A percentile compares a stretch with the other conserved stretches of the same genome.
phyloP scores from a whole-genome alignment of 1,140 invertebrate genomes.

The Tribolium castaneum region DNA sequence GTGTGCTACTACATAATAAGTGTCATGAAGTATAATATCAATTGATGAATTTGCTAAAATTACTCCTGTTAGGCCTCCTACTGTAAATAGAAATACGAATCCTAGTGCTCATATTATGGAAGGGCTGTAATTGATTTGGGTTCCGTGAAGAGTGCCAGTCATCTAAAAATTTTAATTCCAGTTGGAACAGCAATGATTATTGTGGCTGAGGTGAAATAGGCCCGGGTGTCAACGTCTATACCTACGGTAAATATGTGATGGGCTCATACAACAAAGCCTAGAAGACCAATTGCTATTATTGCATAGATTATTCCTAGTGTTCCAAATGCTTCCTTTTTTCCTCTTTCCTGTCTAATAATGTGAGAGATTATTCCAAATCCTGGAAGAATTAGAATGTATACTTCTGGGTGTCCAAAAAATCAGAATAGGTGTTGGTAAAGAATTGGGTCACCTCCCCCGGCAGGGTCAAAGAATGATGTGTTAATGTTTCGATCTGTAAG shows the following conservation, averaged over 20 bases:
- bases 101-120: slow-evolving; percentile 73
- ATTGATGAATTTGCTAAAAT: slow-evolving; percentile 78
- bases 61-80: slow-evolving; percentile 73
- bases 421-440: slow-evolving; percentile 84
- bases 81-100: slow-evolving; percentile 78
- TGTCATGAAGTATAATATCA: slow-evolving; percentile 79
- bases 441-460: slow-evolving; percentile 73
- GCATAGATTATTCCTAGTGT: slow-evolving; percentile 73
- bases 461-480: slow-evolving; percentile 76
- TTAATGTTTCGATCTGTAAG: slow-evolving; percentile 78
- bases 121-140: slow-evolving; percentile 67
- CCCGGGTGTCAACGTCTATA: slow-evolving; percentile 77
- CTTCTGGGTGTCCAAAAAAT: slow-evolving; percentile 82
- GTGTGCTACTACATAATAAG: slow-evolving; percentile 81
- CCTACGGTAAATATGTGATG: slow-evolving; percentile 81
- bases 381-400: too few relatives aligned
- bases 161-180: slow-evolving; percentile 77
- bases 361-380: slow-evolving; percentile 75
- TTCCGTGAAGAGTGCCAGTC: slow-evolving; percentile 70
- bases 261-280: slow-evolving; percentile 77
- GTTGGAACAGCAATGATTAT: slow-evolving; percentile 79
- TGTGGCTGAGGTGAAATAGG: slow-evolving; percentile 79
- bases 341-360: slow-evolving; percentile 70
- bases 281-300: slow-evolving; percentile 73
- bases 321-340: slow-evolving; percentile 72